These are phyloP conservation scores for Acyrthosiphon pisum DNA, from an alignment of 1,140 invertebrate species.

Conservation along the genomic window DNA sequence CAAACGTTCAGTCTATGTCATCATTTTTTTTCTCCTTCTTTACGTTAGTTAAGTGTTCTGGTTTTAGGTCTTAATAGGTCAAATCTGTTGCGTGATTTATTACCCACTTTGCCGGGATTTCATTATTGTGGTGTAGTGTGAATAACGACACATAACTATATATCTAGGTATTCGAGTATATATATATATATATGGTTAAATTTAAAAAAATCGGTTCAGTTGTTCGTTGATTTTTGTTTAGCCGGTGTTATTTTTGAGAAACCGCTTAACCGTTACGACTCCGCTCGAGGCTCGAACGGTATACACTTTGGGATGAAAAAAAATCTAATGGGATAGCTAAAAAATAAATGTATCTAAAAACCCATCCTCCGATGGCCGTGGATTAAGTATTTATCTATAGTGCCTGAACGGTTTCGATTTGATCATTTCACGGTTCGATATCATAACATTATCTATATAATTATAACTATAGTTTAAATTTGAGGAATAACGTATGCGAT, in stretches of 20 bases:
- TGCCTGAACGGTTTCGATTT: too few species aligned
- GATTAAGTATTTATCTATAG: too few species aligned
- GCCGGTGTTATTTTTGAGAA: not conserved
- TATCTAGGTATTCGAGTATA: not conserved
- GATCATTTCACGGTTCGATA: too few species aligned
- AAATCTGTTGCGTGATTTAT: slow-evolving; percentile 16
- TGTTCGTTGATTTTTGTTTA: slow-evolving; percentile 8
- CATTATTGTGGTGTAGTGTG: slow-evolving; percentile 6
- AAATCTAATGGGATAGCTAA: not conserved
- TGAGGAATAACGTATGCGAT: too few species aligned
- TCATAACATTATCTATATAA: too few species aligned
- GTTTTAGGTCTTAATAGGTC: slow-evolving; percentile 14
- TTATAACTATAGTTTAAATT: too few species aligned
- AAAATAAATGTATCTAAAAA: not conserved
- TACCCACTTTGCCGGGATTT: not conserved
- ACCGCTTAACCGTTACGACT: not conserved
- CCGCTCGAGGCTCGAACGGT: not conserved
- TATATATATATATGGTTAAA: not conserved
- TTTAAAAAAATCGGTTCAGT: not conserved
- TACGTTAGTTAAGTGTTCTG: not conserved
- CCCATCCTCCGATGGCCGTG: not conserved
- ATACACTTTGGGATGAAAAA: not conserved
- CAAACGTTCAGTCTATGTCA: slow-evolving; percentile 13
- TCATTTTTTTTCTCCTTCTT: slow-evolving; percentile 2
- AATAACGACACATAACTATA: slow-evolving; percentile 9